A percentile compares a stretch with the other conserved stretches of the same genome.
Conservation (phyloP, 1,140 invertebrate genomes). For the Polypedilum vanderplanki region DNA sequence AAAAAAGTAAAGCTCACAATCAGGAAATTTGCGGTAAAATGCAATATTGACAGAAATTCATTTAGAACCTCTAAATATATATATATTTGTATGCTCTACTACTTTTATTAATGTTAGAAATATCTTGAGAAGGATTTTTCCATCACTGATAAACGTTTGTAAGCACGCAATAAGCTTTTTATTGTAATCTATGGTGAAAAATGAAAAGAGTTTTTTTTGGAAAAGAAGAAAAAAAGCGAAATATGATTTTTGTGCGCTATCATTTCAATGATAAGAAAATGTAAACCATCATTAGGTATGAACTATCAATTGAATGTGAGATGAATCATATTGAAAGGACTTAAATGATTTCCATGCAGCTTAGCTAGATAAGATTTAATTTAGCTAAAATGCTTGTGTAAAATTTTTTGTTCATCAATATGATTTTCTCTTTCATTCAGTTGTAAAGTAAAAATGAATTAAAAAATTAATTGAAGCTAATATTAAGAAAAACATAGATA, state of each 20-base stretch:
- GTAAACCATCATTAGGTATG: neutral
- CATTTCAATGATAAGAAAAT: neutral
- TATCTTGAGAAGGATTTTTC: too few species aligned
- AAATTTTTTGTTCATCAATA: too few species aligned
- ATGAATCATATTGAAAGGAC: neutral
- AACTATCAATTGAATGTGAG: too few species aligned
- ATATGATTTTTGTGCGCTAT: neutral
- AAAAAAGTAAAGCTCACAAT: too few species aligned
- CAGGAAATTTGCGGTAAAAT: too few species aligned
- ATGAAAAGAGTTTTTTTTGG: neutral
- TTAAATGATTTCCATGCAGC: too few species aligned
- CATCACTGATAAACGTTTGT: neutral
- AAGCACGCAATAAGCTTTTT: neutral
- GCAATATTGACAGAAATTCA: too few species aligned
- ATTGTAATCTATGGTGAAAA: neutral
- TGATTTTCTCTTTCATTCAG: neutral
- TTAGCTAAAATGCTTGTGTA: neutral
- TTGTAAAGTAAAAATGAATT: neutral
- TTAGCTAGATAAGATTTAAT: neutral
- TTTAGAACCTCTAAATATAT: too few species aligned
- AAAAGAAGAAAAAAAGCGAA: too few species aligned
- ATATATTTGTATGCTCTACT: too few species aligned
- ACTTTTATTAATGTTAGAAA: too few species aligned
- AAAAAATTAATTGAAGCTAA: slow-evolving; percentile 13
- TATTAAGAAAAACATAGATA: slow-evolving; percentile 19